Evolutionary conservation across 2,113 vertebrate genomes (phyloP).

Genomic region (Natator depressus): DNA sequence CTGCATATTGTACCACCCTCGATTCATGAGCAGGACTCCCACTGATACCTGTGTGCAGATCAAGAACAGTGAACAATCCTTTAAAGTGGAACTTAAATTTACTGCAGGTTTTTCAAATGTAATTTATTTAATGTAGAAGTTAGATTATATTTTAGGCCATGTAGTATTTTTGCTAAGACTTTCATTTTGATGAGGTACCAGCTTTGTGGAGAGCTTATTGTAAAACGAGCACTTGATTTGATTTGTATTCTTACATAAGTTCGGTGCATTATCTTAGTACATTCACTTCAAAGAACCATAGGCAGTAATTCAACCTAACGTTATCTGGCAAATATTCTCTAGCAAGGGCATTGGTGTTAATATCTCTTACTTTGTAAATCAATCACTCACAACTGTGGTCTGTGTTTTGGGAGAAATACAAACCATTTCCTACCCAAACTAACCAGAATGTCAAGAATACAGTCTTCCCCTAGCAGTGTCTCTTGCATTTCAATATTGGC

Average conservation of each 20-base stretch:
- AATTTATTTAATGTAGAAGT: neutral
- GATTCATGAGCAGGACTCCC: neutral
- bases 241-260: neutral
- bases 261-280: neutral
- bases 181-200: neutral
- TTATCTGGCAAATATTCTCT: neutral
- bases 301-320: neutral
- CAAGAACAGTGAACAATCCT: rapidly evolving
- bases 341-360: neutral
- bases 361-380: slow-evolving; percentile 17
- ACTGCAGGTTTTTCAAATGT: neutral
- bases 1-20: neutral
- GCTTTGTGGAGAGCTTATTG: neutral
- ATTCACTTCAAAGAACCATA: neutral
- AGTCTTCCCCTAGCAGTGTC: neutral
- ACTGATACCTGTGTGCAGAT: neutral
- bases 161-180: neutral
- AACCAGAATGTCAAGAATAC: neutral
- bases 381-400: neutral
- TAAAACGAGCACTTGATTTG: neutral
- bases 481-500: neutral
- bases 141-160: neutral
- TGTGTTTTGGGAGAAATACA: neutral
- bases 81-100: neutral
- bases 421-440: neutral